Evolutionary conservation across 2,113 vertebrate genomes (phyloP), one percentile per base, ranked within the genome.

Genomic region (Halcyon malimbica): DNA sequence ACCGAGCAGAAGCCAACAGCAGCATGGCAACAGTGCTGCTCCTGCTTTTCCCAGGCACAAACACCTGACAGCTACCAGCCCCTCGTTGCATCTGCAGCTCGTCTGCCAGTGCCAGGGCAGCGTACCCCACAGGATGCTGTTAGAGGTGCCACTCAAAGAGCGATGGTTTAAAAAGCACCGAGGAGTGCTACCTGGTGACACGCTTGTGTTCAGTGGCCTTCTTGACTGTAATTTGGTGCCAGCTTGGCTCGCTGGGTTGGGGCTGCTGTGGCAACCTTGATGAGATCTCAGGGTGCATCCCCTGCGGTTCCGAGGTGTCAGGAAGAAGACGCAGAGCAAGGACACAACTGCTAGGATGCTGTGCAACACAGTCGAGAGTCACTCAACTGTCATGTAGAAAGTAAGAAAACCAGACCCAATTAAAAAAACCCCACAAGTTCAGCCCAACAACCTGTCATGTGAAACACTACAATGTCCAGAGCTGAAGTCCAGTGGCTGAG

Each of bases 131-230:
- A 9, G 25, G 60, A 42, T 44, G 44, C 12, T 65, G 6, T 28
- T 24, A 54, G 19, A 65, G 56, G 10, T 31, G 39, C 44, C 31
- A 31, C 42, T 35, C 44, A 16, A 6, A 48, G 26, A 29, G 12
- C 0, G 1, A 28, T 2, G 6, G 13, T 29, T 35, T 69, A 42
- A 67, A 73, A 53, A 33, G 46, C n/a, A 33, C 25, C 0, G 0
- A 39, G 64, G n/a, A 82, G 25, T 3, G 1, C 18, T 15, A 7
- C 13, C 11, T 9, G 8, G 17, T 41, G 60, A 9, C 41, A 63
- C 7, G 15, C 10, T 28, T 3, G 0, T 12, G 8, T 28, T 82
- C 59, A 24, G 35, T 0, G 0, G 31, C 17, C 8, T 67, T 35
- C 21, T 41, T 62, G 51, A 31, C 59, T 21, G 7, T 24, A 20